A percentile compares a stretch with the other conserved stretches of the same genome.
Evolutionary conservation across 2,888 invertebrate species (phyloP).

Genomic region (Lithophane ornitopus): DNA sequence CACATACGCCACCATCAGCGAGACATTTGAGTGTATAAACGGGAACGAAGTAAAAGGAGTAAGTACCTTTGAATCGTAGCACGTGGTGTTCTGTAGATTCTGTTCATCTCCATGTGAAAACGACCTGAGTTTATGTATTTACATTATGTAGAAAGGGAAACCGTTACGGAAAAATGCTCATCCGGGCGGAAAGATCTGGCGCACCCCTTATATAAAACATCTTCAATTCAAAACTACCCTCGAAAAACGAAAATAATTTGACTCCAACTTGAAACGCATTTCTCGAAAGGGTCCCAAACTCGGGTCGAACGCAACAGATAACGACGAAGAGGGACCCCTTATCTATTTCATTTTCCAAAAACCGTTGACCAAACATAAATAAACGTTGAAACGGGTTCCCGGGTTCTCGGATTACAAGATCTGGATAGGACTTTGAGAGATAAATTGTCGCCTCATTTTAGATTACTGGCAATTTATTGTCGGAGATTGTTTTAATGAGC

Average conservation of each 20-base stretch:
- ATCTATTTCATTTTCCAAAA: constrained; percentile 84
- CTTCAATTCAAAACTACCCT: constrained; percentile 42
- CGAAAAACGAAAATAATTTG: constrained; percentile 50
- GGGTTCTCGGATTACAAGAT: constrained; percentile 57
- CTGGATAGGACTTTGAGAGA: constrained; percentile 63
- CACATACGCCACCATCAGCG: too few species aligned
- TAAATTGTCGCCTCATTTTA: constrained; percentile 61
- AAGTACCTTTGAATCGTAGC: background rate
- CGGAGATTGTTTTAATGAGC: constrained; percentile 44
- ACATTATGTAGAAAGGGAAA: background rate
- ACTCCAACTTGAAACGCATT: constrained; percentile 64
- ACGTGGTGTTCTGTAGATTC: background rate
- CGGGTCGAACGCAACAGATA: constrained; percentile 68
- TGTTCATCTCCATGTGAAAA: background rate
- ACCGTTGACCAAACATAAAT: constrained; percentile 87
- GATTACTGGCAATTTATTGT: constrained; percentile 50
- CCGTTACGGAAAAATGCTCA: background rate
- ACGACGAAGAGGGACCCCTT: constrained; percentile 68
- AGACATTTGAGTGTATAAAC: too few species aligned
- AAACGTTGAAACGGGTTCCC: constrained; percentile 82
- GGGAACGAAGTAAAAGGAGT: too few species aligned
- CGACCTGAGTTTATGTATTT: too few species aligned
- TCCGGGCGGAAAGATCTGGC: background rate
- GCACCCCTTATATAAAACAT: constrained; percentile 13
- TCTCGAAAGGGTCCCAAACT: constrained; percentile 53